Conservation (phyloP, 2,888 invertebrate genomes). For the Chirona hameri region DNA sequence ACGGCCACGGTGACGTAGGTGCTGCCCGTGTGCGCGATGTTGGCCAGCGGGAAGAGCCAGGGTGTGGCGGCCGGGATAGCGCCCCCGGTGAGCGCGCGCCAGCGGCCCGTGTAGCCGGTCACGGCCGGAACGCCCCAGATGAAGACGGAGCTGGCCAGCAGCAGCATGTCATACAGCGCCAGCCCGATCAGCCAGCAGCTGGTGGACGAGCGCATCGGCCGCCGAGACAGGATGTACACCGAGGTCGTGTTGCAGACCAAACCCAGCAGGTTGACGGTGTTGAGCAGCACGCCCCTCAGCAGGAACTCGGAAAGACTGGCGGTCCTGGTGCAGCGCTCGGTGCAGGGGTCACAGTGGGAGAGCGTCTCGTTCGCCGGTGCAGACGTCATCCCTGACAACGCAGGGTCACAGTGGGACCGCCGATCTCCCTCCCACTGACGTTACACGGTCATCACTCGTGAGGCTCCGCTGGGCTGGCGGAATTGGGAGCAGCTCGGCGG, state of each 20-base stretch:
- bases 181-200: slow-evolving; percentile 87
- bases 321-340: neutral
- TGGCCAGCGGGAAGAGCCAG: slow-evolving; percentile 74
- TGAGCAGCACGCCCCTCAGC: slow-evolving; percentile 75
- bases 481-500: too few species aligned
- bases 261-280: slow-evolving; percentile 74
- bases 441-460: too few species aligned
- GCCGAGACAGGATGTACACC: slow-evolving; percentile 79
- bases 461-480: too few species aligned
- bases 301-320: slow-evolving; percentile 65
- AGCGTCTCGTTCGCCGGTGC: neutral
- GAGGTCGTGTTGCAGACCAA: slow-evolving; percentile 85
- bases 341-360: neutral
- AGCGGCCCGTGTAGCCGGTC: slow-evolving; percentile 71
- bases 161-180: slow-evolving; percentile 86
- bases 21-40: slow-evolving; percentile 60
- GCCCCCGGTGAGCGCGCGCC: slow-evolving; percentile 55
- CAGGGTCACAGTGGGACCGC: too few species aligned
- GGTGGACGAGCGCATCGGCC: slow-evolving; percentile 87
- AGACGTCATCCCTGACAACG: neutral
- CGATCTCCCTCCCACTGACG: too few species aligned
- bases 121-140: slow-evolving; percentile 84
- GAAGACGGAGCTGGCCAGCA: slow-evolving; percentile 77
- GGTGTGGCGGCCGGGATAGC: slow-evolving; percentile 73
- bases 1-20: slow-evolving; percentile 73